A percentile compares a stretch with the other conserved stretches of the same genome.
These are phyloP conservation scores for Aplochiton taeniatus DNA, from an alignment of 2,797 vertebrate genomes.

Conservation along the genomic window DNA sequence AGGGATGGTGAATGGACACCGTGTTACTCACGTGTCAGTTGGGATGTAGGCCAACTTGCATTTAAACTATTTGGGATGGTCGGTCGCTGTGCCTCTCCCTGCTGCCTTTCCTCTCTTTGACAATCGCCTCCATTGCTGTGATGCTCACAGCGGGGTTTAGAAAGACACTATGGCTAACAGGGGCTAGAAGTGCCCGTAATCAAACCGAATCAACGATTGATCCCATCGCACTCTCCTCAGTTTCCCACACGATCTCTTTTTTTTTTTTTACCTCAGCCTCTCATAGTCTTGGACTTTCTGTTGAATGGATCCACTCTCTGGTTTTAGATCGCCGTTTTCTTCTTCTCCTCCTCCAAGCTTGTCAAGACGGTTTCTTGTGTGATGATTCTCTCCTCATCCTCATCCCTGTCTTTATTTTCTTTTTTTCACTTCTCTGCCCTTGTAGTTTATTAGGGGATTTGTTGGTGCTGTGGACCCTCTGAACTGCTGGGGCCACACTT, in stretches of 20 bases:
- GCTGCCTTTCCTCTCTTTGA: not conserved
- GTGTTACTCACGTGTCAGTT: not conserved
- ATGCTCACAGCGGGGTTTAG: conserved; percentile 50
- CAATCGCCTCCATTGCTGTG: conserved; percentile 14
- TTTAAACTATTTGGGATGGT: not conserved
- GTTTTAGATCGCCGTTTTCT: no score
- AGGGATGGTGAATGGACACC: not conserved
- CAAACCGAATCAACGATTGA: conserved; percentile 65
- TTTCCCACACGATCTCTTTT: conserved; percentile 24
- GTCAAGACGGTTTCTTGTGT: no score
- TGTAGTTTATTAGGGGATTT: conserved; percentile 42
- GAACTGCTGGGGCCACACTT: conserved; percentile 27
- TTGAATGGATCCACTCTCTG: no score
- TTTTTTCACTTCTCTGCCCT: conserved; percentile 30
- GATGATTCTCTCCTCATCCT: not conserved
- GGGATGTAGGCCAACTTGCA: no score
- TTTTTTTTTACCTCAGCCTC: not conserved
- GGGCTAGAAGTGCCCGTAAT: conserved; percentile 56
- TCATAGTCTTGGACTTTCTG: no score
- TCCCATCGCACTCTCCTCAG: conserved; percentile 40
- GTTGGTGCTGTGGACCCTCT: conserved; percentile 25
- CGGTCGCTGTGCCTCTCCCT: not conserved
- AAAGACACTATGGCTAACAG: conserved; percentile 59
- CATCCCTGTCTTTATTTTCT: not conserved
- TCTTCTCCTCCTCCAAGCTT: no score